A percentile compares a stretch with the other conserved stretches of the same genome.
Evolutionary conservation across 37 sponge, comb jelly and placozoan species (phyloP).

Genomic region (Theonella swinhoei): DNA sequence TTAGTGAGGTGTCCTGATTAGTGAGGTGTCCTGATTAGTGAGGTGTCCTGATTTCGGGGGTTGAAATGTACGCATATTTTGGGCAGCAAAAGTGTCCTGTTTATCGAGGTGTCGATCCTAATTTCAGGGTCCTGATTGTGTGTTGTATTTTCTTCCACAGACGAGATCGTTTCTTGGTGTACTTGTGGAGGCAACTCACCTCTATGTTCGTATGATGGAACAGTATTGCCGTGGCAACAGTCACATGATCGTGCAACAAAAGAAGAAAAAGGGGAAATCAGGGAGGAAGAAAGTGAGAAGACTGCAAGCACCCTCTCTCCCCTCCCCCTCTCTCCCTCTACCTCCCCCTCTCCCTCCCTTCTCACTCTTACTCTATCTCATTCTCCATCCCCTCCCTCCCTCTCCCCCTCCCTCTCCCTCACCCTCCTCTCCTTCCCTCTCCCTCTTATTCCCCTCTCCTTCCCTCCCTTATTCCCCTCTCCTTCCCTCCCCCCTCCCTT

Average conservation of each 20-base stretch:
- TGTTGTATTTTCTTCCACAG: conserved; percentile 39
- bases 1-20: too few relatives aligned
- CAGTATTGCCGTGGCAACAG: conserved; percentile 35
- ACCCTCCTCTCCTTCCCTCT: not conserved
- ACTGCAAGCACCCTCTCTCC: too few relatives aligned
- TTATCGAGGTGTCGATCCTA: too few relatives aligned
- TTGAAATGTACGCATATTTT: too few relatives aligned
- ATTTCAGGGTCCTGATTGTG: too few relatives aligned
- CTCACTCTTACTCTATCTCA: not conserved
- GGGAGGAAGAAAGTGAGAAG: conserved; percentile 6
- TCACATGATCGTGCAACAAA: conserved; percentile 67
- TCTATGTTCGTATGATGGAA: conserved; percentile 83
- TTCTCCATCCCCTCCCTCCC: not conserved
- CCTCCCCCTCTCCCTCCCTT: not conserved
- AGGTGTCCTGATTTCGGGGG: not conserved
- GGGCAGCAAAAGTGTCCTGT: too few relatives aligned
- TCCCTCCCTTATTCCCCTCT: too few relatives aligned
- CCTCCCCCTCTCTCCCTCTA: too few relatives aligned
- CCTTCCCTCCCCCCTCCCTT: not conserved
- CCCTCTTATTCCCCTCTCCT: not conserved
- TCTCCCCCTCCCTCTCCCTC: not conserved
- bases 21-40: too few relatives aligned
- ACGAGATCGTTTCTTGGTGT: conserved; percentile 57
- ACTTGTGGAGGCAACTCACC: conserved; percentile 76
- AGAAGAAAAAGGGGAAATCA: conserved; percentile 35